Base-by-base conservation (phyloP, 2,113 vertebrate genomes). In the Podarcis cretensis region DNA sequence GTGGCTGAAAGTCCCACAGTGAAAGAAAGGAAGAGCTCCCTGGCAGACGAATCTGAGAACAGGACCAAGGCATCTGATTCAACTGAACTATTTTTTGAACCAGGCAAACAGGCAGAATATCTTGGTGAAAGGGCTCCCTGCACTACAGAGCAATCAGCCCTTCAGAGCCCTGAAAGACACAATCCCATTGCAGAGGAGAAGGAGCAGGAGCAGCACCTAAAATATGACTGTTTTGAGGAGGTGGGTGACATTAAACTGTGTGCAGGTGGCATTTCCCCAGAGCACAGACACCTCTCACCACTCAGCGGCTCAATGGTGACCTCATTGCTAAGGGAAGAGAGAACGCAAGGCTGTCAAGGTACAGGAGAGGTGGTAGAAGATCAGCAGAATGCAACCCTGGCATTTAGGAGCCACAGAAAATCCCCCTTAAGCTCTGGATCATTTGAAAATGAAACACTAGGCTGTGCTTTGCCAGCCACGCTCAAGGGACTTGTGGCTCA, bases 351-450 rank as follows among this genome's bases (percentile, higher is more conserved):
- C 27, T 91, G 93, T 85, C 91, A 69, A 85, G 91, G 84, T 21
- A 0, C 66, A 69, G 85, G 89, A 30, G 92, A 94, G 85, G 88
- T 69, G 35, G 89, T 95, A 14, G 81, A 88, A 90, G 93, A 91
- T 89, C 93, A 89, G 92, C 93, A 82, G 91, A 94, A 93, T 80
- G 66, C 75, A 48, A 91, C 94, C 91, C 93, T 97, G 95, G 95
- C 93, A 91, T 94, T 97, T 90, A 89, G 91, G 89, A 95, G 92
- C 81, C 90, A 92, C 23, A 93, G 88, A 76, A 92, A 84, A 74
- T 88, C 90, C 87, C 89, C 4, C 27, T 71, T 89, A 25, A 90
- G 78, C 80, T 4, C 1, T 21, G 9, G 35, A 13, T 73, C 40
- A n/a, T 21, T 88, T 0, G 82, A 92, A 30, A 87, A 79, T 37